Conservation (phyloP, 2,113 vertebrate species). For the Epinephelus lanceolatus region DNA sequence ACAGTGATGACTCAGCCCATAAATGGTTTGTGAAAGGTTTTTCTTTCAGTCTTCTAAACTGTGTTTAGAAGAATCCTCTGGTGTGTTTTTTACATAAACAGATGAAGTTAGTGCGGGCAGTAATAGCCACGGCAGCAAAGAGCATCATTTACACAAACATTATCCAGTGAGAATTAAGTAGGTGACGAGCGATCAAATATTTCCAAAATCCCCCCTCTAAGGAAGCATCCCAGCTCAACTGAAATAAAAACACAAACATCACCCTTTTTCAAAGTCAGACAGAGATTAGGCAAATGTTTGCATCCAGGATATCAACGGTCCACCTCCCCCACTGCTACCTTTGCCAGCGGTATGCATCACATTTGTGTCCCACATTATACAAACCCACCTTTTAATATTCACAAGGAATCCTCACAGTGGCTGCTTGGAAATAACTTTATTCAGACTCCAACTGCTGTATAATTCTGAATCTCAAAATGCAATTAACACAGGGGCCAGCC, state of each 20-base stretch:
- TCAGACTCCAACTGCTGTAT: slow-evolving; percentile 54
- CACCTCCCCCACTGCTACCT: slow-evolving; percentile 19
- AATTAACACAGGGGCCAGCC: slow-evolving; percentile 79
- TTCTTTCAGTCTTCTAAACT: neutral
- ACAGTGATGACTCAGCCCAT: slow-evolving; percentile 4
- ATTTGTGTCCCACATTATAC: slow-evolving; percentile 40
- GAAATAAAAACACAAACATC: slow-evolving; percentile 18
- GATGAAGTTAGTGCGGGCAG: neutral
- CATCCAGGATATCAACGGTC: slow-evolving; percentile 11
- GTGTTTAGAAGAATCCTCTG: neutral
- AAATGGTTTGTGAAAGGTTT: slow-evolving; percentile 16
- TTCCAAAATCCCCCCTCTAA: neutral
- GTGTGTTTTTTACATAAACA: neutral
- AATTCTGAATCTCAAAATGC: slow-evolving; percentile 71
- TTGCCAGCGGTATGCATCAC: slow-evolving; percentile 35
- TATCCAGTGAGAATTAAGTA: slow-evolving; percentile 7
- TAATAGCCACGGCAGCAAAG: neutral
- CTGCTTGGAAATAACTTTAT: slow-evolving; percentile 70
- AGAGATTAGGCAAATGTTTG: slow-evolving; percentile 52
- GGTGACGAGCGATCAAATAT: neutral
- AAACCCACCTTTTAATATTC: slow-evolving; percentile 71
- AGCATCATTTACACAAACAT: neutral
- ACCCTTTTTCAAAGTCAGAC: slow-evolving; percentile 5
- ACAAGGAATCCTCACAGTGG: slow-evolving; percentile 46
- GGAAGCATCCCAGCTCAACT: neutral